Evolutionary conservation across 2,888 invertebrate species (phyloP).

Genomic region (Microplitis manilae): DNA sequence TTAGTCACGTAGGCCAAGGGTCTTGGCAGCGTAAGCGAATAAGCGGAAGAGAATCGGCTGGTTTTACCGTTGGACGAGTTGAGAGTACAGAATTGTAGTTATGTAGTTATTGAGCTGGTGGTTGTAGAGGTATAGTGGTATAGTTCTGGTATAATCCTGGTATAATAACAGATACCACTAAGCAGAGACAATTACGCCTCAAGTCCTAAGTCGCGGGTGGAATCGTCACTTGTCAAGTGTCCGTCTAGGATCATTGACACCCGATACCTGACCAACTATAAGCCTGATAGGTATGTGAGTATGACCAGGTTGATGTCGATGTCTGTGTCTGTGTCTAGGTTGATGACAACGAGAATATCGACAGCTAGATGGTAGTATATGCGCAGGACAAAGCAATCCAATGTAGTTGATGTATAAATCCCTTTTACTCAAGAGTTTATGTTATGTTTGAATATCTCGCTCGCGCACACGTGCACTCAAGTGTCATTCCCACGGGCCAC

Average conservation of each 20-base stretch:
- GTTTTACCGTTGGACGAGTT: constrained; percentile 20
- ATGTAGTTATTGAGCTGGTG: background rate
- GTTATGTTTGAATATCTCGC: background rate
- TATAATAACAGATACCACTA: no score
- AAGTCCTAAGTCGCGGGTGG: no score
- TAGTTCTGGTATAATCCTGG: no score
- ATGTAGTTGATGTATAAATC: background rate
- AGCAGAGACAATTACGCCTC: no score
- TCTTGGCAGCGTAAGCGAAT: background rate
- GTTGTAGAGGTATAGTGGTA: no score
- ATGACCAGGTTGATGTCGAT: background rate
- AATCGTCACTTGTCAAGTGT: background rate
- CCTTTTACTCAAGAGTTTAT: background rate
- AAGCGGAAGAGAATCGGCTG: constrained; percentile 9
- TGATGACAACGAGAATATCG: background rate
- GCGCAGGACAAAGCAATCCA: background rate
- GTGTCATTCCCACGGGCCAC: background rate
- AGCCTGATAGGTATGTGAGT: background rate
- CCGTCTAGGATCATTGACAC: background rate
- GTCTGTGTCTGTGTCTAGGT: background rate
- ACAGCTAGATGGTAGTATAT: background rate
- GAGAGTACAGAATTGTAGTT: background rate
- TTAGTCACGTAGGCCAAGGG: background rate
- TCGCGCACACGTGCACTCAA: constrained; percentile 3
- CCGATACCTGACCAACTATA: background rate